These are phyloP conservation scores for Pocillopora grandis DNA, from an alignment of 92 coral and sea anemone species.

Conservation along the genomic window DNA sequence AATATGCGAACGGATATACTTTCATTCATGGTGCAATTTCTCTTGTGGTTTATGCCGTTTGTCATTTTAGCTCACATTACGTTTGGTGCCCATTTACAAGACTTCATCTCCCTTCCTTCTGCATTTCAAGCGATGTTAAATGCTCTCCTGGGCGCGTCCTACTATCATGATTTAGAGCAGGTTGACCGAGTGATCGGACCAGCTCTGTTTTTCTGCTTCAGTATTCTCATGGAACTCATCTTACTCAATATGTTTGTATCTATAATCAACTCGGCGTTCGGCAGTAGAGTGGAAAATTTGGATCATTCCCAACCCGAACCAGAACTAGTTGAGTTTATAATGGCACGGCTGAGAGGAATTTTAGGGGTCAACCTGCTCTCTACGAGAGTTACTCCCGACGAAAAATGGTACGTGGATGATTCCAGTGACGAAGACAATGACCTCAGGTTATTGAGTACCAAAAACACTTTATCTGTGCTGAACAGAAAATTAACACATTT, in stretches of 20 bases:
- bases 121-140: conserved; percentile 67
- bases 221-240: conserved; percentile 67
- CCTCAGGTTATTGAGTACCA: not conserved
- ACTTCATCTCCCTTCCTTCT: conserved; percentile 58
- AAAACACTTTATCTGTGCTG: not conserved
- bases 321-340: conserved; percentile 62
- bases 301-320: conserved; percentile 68
- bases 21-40: conserved; percentile 67
- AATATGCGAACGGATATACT: conserved; percentile 62
- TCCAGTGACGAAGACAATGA: conserved; percentile 27
- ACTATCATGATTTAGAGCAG: conserved; percentile 52
- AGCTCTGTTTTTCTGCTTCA: conserved; percentile 49
- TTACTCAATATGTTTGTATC: conserved; percentile 77
- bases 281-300: conserved; percentile 37
- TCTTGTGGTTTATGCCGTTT: conserved; percentile 70
- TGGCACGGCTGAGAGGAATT: conserved; percentile 41
- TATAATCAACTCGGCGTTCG: conserved; percentile 71
- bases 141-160: conserved; percentile 69
- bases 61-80: conserved; percentile 46
- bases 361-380: conserved; percentile 57
- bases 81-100: conserved; percentile 68
- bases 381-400: not conserved
- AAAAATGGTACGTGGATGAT: conserved; percentile 32
- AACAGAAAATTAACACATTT: conserved; percentile 6
- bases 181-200: conserved; percentile 72